Conservation (phyloP, 2,113 vertebrate species). For the Phylloscopus whistleri region DNA sequence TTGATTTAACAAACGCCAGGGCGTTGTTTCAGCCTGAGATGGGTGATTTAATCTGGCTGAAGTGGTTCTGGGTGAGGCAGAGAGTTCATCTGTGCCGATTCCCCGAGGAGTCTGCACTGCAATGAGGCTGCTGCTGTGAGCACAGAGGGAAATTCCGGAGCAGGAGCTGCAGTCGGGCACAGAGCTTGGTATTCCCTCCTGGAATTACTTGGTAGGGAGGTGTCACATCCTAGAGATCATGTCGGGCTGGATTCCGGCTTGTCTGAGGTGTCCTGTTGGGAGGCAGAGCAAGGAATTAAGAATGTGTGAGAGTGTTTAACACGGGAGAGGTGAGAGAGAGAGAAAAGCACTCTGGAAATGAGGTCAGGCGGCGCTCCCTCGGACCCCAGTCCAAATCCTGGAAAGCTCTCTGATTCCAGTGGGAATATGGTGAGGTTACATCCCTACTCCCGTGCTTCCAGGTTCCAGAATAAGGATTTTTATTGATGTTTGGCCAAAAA, state of each 20-base stretch:
- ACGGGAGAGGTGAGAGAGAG: background rate
- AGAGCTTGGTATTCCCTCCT: background rate
- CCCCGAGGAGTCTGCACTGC: rapidly evolving
- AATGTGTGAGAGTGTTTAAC: background rate
- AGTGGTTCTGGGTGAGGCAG: background rate
- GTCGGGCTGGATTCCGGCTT: background rate
- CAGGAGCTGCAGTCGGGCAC: background rate
- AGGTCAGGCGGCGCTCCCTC: background rate
- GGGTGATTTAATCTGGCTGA: background rate
- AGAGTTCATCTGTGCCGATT: background rate
- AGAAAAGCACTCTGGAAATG: background rate
- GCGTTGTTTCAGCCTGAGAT: background rate
- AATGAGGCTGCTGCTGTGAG: background rate
- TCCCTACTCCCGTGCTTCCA: background rate
- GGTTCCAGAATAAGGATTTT: background rate
- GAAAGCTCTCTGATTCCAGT: background rate
- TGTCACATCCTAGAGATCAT: background rate
- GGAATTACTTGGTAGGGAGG: background rate
- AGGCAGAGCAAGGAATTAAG: background rate
- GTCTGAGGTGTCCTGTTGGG: background rate
- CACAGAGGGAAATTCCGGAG: background rate
- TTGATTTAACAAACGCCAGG: background rate
- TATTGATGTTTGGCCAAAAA: background rate
- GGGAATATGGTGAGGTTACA: background rate
- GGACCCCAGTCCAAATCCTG: background rate